Base-by-base conservation (phyloP, 35 echinoderm and acorn worm species). In the Apostichopus japonicus region DNA sequence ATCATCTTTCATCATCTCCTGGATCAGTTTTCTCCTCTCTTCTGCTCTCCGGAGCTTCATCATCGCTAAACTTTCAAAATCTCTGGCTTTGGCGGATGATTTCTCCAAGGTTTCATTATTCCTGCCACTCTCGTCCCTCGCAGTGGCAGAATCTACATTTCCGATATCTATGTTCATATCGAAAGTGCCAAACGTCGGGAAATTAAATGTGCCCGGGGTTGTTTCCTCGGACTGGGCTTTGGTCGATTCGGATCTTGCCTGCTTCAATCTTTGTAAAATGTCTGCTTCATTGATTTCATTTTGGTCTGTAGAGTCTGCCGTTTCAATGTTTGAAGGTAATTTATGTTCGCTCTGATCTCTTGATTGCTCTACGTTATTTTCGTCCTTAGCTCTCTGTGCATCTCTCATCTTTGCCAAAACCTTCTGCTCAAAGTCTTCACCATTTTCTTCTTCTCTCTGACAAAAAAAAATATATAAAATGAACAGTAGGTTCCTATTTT, bases 21-120 rank as follows among this genome's bases (percentile, higher is more conserved):
- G 90, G 53, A 96, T 96, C 53, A 96, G 65, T 94, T 89, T 94
- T 70, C 90, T 94, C 65, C 93, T 92, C 56, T 96, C 95, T 22
- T 92, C 90, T 8, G 90, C 93, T 86, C 92, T 90, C 61, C 95
- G 79, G 61, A 94, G 76, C 54, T 90, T 92, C 90, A 77, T 96
- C 93, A 92, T 88, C 15, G 83, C 93, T 15, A 96, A 33, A 56
- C 81, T 94, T 70, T 96, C 95, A 92, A 80, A 96, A 84, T 96
- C 95, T 51, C 56, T 96, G 2, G 65, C 92, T 24, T 77, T 55
- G 56, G 62, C 51, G 16, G 77, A 17, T 11, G 90, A 78, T 79
- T 77, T 91, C 8, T 9, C 19, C 86, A 89, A 72, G 19, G 57
- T 17, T 2, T 58, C 9, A 4, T 13, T 21, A 4, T 51, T 56